Conservation (phyloP, 2,113 vertebrate genomes). For the Eptesicus fuscus region DNA sequence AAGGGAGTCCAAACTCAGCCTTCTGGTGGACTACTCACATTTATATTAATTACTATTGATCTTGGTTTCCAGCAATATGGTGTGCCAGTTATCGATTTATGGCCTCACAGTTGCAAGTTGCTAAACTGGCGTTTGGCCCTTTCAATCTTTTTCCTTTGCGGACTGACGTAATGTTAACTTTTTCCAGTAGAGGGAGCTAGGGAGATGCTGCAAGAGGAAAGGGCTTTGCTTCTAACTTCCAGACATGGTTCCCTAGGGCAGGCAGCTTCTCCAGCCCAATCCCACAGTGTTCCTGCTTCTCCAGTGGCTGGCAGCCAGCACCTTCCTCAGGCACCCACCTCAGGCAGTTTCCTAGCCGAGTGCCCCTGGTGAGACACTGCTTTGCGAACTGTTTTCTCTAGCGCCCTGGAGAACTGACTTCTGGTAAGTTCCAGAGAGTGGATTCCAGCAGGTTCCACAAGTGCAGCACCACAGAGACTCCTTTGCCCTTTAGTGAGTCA, state of each 20-base stretch:
- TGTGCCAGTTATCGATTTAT: neutral
- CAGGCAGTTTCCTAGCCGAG: neutral
- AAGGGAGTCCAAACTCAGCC: too few relatives aligned
- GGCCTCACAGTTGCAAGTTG: neutral
- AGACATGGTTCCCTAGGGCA: accelerated
- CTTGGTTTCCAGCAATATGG: neutral
- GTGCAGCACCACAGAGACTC: neutral
- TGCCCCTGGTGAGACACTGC: too few relatives aligned
- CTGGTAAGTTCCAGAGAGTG: neutral
- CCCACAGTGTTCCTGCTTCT: neutral
- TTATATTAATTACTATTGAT: too few relatives aligned
- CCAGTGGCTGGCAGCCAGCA: neutral
- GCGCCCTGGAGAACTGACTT: neutral
- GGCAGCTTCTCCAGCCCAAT: neutral
- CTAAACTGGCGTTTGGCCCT: neutral
- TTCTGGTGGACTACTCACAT: too few relatives aligned
- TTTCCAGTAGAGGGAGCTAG: conserved; percentile 47
- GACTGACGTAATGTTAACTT: neutral
- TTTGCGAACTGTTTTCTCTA: neutral
- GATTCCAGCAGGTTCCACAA: neutral
- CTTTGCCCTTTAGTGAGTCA: neutral
- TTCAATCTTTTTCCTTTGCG: neutral
- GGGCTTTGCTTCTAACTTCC: neutral
- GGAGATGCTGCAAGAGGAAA: neutral
- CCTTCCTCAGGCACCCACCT: neutral